A percentile compares a stretch with the other conserved stretches of the same genome.
phyloP scores from a whole-genome alignment of 35 echinoderm and acorn worm species.

The Chiridota heheva region DNA sequence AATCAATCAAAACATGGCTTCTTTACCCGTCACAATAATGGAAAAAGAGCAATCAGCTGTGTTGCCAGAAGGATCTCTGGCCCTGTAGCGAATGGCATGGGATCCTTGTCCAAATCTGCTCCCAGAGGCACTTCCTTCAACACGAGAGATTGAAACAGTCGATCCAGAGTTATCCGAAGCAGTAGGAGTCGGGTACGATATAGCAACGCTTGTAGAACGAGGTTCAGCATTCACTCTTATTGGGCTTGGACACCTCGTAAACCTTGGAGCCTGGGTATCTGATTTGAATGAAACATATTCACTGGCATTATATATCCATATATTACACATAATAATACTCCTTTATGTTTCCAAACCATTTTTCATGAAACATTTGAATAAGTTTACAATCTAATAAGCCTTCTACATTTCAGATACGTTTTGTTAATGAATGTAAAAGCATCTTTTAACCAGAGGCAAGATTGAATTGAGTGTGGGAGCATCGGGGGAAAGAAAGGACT shows the following conservation, averaged over 20 bases:
- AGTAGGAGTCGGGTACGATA: slow-evolving; percentile 21
- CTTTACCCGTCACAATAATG: slow-evolving; percentile 41
- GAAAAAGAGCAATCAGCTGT: slow-evolving; percentile 42
- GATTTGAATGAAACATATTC: neutral
- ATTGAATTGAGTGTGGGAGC: too few relatives aligned
- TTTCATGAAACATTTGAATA: neutral
- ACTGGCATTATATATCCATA: neutral
- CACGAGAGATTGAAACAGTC: neutral
- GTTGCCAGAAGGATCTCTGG: slow-evolving; percentile 41
- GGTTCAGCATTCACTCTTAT: neutral
- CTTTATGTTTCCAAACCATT: neutral
- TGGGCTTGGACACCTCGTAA: slow-evolving; percentile 24
- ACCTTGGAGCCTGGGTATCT: slow-evolving; percentile 44
- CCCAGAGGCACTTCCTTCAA: neutral
- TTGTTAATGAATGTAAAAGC: neutral
- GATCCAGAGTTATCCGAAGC: slow-evolving; percentile 57
- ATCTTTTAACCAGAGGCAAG: neutral
- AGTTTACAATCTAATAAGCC: neutral
- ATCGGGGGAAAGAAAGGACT: too few relatives aligned
- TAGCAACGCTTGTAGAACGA: neutral
- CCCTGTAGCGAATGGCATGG: slow-evolving; percentile 27
- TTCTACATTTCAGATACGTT: neutral
- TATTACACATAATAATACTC: neutral
- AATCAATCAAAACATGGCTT: too few relatives aligned
- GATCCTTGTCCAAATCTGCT: neutral